Evolutionary conservation across 2,888 invertebrate genomes (phyloP), one percentile per base, ranked within the genome.

Genomic region (Trichogramma evanescens): DNA sequence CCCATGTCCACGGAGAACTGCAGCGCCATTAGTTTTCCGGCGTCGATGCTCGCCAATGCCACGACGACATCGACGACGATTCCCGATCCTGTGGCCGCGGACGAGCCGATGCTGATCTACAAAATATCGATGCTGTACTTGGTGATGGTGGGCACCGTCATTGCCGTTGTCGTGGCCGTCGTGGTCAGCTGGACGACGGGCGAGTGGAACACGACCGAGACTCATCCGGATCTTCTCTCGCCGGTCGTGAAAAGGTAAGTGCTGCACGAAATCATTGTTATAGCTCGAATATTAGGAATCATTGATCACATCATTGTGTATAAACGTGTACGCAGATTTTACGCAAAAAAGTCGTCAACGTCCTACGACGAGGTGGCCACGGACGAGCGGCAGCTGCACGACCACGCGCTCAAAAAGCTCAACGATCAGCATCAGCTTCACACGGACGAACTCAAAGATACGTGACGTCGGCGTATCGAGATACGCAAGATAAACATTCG

Each of bases 111-210:
- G 62, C 79, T 81, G 41, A 74, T 88, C 6, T 89, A 86, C 74
- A 78, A 82, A 40, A 80, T 89, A 57, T 85, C 87, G 0, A 87
- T 87, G 74, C 84, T 87, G 60, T 88, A 87, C 77, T 88, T 87
- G 69, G 83, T 84, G 0, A 79, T 84, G 7, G 83, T 86, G 7
- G 88, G 87, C 0, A 81, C 83, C 1, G 67, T 83, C 0, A 79
- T 84, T 0, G 39, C 45, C 4, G 82, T 84, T 0, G 76, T 87
- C 0, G 71, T 84, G 4, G 81, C 86, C 5, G 86, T 86, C 0
- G 74, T 85, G 4, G 76, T 84, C 9, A 88, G 88, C 69, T 83
- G 84, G 64, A 68, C 84, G 42, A 84, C 84, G 0, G 82, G 83
- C 0, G 80, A 80, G 58, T 79, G 82, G 9, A 80, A 82, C 0